phyloP scores from a whole-genome alignment of 2,797 vertebrate species.

The Parauchenoglanis ngamensis region DNA sequence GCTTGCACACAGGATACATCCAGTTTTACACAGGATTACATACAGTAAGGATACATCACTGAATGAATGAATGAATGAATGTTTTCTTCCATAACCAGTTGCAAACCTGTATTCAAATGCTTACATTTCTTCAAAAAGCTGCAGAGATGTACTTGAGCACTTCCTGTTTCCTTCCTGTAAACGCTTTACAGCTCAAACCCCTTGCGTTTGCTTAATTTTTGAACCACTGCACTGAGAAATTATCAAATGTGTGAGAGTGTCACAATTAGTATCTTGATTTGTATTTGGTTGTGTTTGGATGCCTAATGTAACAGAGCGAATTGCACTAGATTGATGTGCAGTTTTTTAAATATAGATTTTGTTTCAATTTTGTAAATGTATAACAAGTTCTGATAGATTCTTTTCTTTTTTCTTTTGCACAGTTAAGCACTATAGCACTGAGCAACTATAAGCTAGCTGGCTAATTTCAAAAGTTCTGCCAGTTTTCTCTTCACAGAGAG shows the following conservation, averaged over 20 bases:
- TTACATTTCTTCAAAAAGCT: background rate
- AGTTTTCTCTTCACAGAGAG: background rate
- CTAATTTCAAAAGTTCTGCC: background rate
- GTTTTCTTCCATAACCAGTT: background rate
- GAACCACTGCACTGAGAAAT: background rate
- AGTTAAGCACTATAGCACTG: too few species aligned
- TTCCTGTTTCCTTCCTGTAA: constrained; percentile 21
- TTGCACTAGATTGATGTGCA: background rate
- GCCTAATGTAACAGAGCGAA: background rate
- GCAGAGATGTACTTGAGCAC: background rate
- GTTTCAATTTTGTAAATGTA: background rate
- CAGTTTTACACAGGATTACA: too few species aligned
- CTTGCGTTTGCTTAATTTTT: background rate
- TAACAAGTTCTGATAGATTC: background rate
- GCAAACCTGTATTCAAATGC: background rate
- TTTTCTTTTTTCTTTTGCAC: background rate
- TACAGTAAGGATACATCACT: background rate
- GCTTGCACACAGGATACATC: background rate
- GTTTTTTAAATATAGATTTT: background rate
- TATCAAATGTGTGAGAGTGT: background rate
- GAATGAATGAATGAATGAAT: background rate
- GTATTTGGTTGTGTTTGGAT: background rate
- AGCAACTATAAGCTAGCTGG: background rate
- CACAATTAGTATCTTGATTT: background rate
- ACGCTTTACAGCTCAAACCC: background rate